phyloP scores from a whole-genome alignment of 2,888 invertebrate species.

The Deilephila porcellus region DNA sequence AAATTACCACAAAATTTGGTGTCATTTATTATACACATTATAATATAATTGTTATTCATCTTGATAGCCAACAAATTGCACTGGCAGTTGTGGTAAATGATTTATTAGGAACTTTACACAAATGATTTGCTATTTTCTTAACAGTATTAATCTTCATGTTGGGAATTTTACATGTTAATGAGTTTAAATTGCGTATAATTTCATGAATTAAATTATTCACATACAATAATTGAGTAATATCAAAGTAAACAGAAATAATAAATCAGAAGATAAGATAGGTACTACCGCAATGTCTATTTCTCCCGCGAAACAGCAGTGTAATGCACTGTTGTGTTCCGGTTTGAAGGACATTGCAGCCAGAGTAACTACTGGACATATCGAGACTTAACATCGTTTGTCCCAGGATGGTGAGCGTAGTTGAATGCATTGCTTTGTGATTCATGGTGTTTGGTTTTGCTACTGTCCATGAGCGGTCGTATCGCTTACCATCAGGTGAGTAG shows the following conservation, averaged over 20 bases:
- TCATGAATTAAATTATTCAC: background rate
- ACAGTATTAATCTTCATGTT: background rate
- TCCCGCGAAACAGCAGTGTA: too few relatives aligned
- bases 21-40: conserved; percentile 6
- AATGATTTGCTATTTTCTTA: background rate
- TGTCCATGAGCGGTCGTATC: too few relatives aligned
- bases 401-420: too few relatives aligned
- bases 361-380: too few relatives aligned
- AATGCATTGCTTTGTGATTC: too few relatives aligned
- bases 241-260: background rate
- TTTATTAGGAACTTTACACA: background rate
- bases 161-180: background rate
- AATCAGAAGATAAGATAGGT: too few relatives aligned
- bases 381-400: too few relatives aligned
- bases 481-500: too few relatives aligned
- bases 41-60: conserved; percentile 11
- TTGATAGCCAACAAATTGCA: conserved; percentile 2
- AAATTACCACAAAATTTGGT: background rate
- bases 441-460: too few relatives aligned
- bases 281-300: too few relatives aligned
- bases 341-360: too few relatives aligned
- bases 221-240: background rate
- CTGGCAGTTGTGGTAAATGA: background rate
- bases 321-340: too few relatives aligned
- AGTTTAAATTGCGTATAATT: background rate